Percentiles rank a stretch among this genome's conserved stretches.
These are phyloP conservation scores for Coendou prehensilis DNA, from an alignment of 2,797 vertebrate species.

Conservation along the genomic window DNA sequence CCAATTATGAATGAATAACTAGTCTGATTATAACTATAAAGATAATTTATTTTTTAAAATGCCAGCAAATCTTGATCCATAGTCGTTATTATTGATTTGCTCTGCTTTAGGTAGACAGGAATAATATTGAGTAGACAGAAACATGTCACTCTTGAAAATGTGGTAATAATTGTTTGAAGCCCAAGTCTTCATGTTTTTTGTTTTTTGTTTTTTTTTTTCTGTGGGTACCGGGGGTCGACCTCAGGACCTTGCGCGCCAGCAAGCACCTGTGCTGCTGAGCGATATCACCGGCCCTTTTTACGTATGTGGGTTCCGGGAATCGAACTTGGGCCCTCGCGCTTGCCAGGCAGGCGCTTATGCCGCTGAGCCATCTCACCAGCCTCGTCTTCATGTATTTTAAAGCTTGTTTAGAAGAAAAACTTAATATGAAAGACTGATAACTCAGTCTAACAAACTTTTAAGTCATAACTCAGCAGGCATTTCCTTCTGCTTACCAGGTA, in stretches of 20 bases:
- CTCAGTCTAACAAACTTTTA: neutral
- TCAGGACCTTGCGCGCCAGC: too few species aligned
- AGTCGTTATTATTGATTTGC: slow-evolving; percentile 65
- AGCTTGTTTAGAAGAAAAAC: neutral
- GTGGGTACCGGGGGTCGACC: too few species aligned
- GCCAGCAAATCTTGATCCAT: neutral
- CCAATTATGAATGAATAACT: slow-evolving; percentile 44
- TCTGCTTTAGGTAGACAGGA: slow-evolving; percentile 63
- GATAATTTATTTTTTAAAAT: slow-evolving; percentile 63
- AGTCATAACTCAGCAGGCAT: neutral
- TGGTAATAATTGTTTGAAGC: slow-evolving; percentile 46
- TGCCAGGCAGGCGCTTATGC: too few species aligned
- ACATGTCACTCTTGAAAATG: slow-evolving; percentile 62
- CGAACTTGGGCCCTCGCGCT: too few species aligned
- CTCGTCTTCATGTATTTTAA: fast-evolving
- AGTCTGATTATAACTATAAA: slow-evolving; percentile 64
- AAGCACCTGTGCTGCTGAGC: too few species aligned
- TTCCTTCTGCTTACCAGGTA: neutral
- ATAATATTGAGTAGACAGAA: slow-evolving; percentile 61
- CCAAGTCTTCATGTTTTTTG: fast-evolving
- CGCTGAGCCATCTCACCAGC: too few species aligned
- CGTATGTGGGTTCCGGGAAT: too few species aligned
- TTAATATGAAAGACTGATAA: slow-evolving; percentile 19
- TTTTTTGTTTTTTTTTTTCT: too few species aligned
- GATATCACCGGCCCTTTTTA: too few species aligned